Conservation (phyloP, 1,140 invertebrate genomes). For the Polyergus mexicanus region DNA sequence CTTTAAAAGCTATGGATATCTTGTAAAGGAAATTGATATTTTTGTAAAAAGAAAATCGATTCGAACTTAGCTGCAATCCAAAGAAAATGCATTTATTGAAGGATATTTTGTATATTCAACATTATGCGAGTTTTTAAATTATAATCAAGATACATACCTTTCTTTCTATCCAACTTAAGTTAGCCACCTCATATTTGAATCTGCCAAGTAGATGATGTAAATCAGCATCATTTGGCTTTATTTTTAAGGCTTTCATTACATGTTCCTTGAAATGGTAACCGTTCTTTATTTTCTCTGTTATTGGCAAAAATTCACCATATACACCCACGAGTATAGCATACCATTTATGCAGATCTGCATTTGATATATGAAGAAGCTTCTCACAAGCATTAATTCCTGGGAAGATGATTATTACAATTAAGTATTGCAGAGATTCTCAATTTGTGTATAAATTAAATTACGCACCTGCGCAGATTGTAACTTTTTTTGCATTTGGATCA, state of each 20-base stretch:
- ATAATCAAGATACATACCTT: slow-evolving; percentile 86
- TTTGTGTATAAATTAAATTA: slow-evolving; percentile 7
- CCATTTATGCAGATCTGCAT: slow-evolving; percentile 92
- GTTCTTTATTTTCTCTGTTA: slow-evolving; percentile 90
- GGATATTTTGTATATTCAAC: too few species aligned
- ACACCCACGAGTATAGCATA: slow-evolving; percentile 91
- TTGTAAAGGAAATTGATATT: too few species aligned
- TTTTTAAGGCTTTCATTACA: slow-evolving; percentile 89
- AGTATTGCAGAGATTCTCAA: not conserved
- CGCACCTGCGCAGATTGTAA: slow-evolving; percentile 88
- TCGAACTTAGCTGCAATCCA: too few species aligned
- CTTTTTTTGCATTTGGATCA: slow-evolving; percentile 86
- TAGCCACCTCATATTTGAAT: slow-evolving; percentile 90
- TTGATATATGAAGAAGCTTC: slow-evolving; percentile 87
- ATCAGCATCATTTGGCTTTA: slow-evolving; percentile 90
- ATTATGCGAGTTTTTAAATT: not conserved
- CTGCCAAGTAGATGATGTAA: slow-evolving; percentile 91
- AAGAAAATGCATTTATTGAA: too few species aligned
- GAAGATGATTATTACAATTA: not conserved
- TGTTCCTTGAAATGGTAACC: slow-evolving; percentile 91
- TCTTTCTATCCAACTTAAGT: slow-evolving; percentile 90
- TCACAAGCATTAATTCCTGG: slow-evolving; percentile 87
- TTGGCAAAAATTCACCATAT: slow-evolving; percentile 88
- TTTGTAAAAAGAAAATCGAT: too few species aligned
- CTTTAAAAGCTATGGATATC: too few species aligned